phyloP scores from a whole-genome alignment of 2,797 vertebrate genomes.

The Rhinoraja longicauda region DNA sequence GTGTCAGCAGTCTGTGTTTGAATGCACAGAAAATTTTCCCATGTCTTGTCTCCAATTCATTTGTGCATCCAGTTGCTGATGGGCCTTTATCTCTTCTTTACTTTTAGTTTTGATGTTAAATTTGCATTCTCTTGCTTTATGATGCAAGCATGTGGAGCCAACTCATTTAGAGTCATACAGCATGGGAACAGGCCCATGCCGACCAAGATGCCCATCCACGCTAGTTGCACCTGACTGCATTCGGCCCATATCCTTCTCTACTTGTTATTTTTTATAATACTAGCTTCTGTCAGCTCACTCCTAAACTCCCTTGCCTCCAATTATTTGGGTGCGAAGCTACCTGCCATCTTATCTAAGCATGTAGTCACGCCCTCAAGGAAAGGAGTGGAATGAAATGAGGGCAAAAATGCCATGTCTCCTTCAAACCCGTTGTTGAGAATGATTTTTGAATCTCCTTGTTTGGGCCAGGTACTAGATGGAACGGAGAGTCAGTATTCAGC shows the following conservation, averaged over 20 bases:
- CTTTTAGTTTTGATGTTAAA: neutral
- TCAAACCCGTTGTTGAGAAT: neutral
- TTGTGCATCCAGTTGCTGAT: neutral
- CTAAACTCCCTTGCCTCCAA: neutral
- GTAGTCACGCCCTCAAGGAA: neutral
- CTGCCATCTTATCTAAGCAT: neutral
- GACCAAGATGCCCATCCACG: too few relatives aligned
- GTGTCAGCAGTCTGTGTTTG: too few relatives aligned
- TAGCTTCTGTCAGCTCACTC: neutral
- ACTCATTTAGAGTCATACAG: neutral
- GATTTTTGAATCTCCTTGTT: slow-evolving; percentile 21
- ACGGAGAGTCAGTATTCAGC: slow-evolving; percentile 83
- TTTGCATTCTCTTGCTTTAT: neutral
- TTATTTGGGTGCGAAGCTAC: neutral
- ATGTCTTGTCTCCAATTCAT: neutral
- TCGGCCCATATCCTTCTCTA: too few relatives aligned
- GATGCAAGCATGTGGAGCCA: neutral
- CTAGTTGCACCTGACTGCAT: too few relatives aligned
- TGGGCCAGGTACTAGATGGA: slow-evolving; percentile 77
- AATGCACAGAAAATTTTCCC: too few relatives aligned
- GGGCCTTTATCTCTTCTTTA: neutral
- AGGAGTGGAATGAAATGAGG: neutral
- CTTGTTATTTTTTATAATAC: neutral
- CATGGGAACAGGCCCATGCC: too few relatives aligned
- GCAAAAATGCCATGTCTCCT: neutral